Conservation (phyloP, 2,797 vertebrate species). For the Semaprochilodus insignis region DNA sequence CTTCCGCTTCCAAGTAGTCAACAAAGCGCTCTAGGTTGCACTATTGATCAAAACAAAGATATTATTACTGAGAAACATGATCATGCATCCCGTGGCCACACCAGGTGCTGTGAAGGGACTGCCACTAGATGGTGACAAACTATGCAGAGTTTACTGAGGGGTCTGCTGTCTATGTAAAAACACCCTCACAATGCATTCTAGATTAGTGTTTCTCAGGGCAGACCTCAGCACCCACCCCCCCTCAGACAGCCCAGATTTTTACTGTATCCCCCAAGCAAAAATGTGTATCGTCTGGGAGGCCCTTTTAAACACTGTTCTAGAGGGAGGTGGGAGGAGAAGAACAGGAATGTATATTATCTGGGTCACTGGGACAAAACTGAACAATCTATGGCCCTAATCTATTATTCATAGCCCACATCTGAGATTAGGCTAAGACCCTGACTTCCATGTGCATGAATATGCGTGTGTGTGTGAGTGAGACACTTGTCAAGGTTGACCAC, state of each 20-base stretch:
- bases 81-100: background rate
- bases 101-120: slow-evolving; percentile 54
- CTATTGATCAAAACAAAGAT: slow-evolving; percentile 39
- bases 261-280: too few relatives aligned
- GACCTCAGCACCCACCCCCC: too few relatives aligned
- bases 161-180: background rate
- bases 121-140: slow-evolving; percentile 61
- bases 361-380: slow-evolving; percentile 30
- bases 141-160: background rate
- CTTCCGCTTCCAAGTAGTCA: too few relatives aligned
- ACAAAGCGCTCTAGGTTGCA: too few relatives aligned
- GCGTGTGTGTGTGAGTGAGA: background rate
- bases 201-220: too few relatives aligned
- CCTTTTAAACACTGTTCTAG: background rate
- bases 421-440: slow-evolving; percentile 10
- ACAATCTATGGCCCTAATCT: slow-evolving; percentile 24
- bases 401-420: slow-evolving; percentile 21
- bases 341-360: background rate
- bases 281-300: too few relatives aligned
- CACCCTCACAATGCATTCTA: too few relatives aligned
- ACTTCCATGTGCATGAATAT: slow-evolving; percentile 4
- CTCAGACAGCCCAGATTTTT: too few relatives aligned
- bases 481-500: background rate
- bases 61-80: background rate
- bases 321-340: background rate